Conservation (phyloP, 2,113 vertebrate species). For the Rattus rattus region DNA sequence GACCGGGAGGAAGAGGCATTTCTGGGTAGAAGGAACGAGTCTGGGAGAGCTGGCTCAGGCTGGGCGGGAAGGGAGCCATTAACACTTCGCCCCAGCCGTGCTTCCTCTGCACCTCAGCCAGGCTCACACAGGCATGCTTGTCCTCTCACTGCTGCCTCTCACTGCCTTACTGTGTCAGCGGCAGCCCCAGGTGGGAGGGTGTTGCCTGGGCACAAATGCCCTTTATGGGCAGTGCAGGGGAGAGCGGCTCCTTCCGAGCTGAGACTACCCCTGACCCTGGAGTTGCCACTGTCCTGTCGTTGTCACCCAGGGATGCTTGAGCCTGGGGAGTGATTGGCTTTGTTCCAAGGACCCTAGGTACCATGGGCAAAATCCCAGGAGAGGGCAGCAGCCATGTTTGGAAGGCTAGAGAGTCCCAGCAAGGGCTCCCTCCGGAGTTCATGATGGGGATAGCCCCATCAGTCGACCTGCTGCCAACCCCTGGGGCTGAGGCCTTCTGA, state of each 20-base stretch:
- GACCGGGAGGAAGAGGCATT: slow-evolving; percentile 43
- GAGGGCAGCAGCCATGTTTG: background rate
- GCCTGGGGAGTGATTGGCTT: background rate
- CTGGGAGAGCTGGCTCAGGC: slow-evolving; percentile 48
- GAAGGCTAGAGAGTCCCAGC: background rate
- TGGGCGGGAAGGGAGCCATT: slow-evolving; percentile 77
- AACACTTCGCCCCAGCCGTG: slow-evolving; percentile 54
- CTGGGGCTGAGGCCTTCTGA: background rate
- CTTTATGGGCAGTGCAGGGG: slow-evolving; percentile 73
- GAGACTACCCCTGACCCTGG: slow-evolving; percentile 19
- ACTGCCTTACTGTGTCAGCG: slow-evolving; percentile 73
- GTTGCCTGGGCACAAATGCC: slow-evolving; percentile 65
- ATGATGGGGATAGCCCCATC: background rate
- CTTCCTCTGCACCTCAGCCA: slow-evolving; percentile 70
- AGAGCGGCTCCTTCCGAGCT: background rate
- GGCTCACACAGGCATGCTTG: slow-evolving; percentile 74
- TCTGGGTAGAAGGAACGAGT: slow-evolving; percentile 67
- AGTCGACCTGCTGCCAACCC: background rate
- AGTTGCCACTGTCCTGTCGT: background rate
- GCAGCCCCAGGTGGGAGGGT: slow-evolving; percentile 72
- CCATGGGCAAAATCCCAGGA: background rate
- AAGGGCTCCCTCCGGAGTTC: background rate
- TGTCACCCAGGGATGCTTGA: no score
- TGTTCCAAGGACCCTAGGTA: background rate
- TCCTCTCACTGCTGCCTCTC: slow-evolving; percentile 58